Base-by-base conservation (phyloP, 2,888 invertebrate genomes). In the Diarsia rubi region DNA sequence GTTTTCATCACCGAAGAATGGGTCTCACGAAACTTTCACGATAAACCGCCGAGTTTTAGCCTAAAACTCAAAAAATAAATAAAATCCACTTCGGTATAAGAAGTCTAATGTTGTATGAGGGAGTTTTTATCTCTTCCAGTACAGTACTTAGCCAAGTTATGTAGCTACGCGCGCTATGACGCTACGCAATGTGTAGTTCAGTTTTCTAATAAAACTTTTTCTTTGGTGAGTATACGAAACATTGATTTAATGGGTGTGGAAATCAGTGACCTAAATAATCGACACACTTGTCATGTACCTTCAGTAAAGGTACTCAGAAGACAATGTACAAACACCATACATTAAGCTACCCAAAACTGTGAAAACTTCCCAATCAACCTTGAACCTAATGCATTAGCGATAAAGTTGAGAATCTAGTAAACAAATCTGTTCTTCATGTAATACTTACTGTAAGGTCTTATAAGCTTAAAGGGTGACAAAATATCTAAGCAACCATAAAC, bases 101-200 rank as follows among this genome's bases (percentile, higher is more conserved):
- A 70, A 77, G 42, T 45, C 21, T 76, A 62, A 76, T 52, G 37
- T 62, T 27, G 59, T 76, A 3, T 62, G n/a, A 2, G 24, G 11
- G 31, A 67, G 59, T 60, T 68, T 49, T 75, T 76, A 75, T 76
- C 31, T 75, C 31, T 75, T 45, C 31, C 21, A 76, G 59, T 75
- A 60, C 49, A 57, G 37, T 54, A 47, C 49, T 60, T 60, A 44
- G n/a, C 31, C 31, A 24, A 21, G 52, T 44, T 44, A 73, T 52
- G 62, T 62, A 72, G 27, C 31, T 57, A 37, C 37, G 37, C 12
- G 44, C n/a, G 16, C 45, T 72, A 60, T 42, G 44, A 44, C 19
- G 27, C n/a, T 60, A 62, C 31, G 60, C 14, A 37, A 52, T 72
- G 31, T 73, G 42, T 60, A 24, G 27, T n/a, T 16, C 5, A 60